Conservation (phyloP, 2,113 vertebrate species). For the Megalops atlanticus region DNA sequence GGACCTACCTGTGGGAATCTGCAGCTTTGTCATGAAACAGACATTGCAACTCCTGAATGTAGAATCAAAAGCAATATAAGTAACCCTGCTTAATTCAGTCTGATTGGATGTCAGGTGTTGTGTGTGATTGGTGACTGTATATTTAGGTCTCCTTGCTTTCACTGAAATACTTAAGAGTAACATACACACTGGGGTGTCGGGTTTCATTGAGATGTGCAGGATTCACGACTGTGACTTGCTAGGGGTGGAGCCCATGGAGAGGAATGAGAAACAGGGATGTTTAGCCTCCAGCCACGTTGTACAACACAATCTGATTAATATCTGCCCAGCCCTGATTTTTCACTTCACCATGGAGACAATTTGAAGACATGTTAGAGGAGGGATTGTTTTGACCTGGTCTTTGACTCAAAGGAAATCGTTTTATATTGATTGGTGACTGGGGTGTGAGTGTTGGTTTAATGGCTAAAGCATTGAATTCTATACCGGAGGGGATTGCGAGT, state of each 20-base stretch:
- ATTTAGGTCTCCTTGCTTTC: conserved; percentile 5
- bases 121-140: background rate
- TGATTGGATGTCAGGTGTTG: background rate
- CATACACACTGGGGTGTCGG: background rate
- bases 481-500: too few species aligned
- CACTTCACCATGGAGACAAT: background rate
- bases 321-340: background rate
- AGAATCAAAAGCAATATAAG: too few species aligned
- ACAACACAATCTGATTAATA: background rate
- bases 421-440: background rate
- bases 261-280: background rate
- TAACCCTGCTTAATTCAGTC: background rate
- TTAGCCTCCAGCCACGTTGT: background rate
- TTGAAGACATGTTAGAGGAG: background rate
- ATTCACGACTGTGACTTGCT: background rate
- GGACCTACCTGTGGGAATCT: too few species aligned
- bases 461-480: background rate
- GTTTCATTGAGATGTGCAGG: background rate
- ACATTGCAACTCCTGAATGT: background rate
- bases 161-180: background rate
- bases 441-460: too few species aligned
- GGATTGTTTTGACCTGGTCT: background rate
- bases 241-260: background rate
- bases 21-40: too few species aligned
- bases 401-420: background rate